Conservation (phyloP, 2,113 vertebrate species). For the Ptychochromis oligacanthus region DNA sequence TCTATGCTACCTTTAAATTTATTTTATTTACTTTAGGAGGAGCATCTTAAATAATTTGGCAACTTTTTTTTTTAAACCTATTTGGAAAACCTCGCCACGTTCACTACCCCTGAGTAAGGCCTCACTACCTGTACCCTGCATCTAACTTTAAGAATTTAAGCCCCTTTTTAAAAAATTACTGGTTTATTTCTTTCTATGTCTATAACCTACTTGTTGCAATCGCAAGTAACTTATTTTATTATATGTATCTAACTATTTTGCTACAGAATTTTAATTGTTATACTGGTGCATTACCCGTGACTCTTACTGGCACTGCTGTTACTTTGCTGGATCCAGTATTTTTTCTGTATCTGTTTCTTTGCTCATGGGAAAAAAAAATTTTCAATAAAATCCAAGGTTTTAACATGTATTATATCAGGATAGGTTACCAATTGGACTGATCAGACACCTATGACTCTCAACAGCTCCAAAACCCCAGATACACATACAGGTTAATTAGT, state of each 20-base stretch:
- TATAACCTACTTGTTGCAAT: background rate
- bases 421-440: background rate
- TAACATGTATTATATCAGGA: background rate
- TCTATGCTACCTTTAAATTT: no score
- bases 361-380: no score
- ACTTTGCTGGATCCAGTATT: background rate
- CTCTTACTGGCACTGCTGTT: background rate
- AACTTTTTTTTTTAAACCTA: background rate
- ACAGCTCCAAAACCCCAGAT: background rate
- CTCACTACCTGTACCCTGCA: background rate
- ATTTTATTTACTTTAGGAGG: background rate
- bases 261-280: background rate
- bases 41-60: background rate
- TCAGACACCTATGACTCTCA: background rate
- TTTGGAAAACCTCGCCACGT: background rate
- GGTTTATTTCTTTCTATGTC: background rate
- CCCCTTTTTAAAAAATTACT: background rate
- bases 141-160: background rate
- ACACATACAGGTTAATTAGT: background rate
- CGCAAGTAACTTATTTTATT: background rate
- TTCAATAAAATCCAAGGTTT: background rate
- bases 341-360: background rate
- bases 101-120: no score
- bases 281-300: background rate
- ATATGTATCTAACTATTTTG: background rate